These are phyloP conservation scores for Osmoderma eremita DNA, from an alignment of 2,888 invertebrate genomes.

Conservation along the genomic window DNA sequence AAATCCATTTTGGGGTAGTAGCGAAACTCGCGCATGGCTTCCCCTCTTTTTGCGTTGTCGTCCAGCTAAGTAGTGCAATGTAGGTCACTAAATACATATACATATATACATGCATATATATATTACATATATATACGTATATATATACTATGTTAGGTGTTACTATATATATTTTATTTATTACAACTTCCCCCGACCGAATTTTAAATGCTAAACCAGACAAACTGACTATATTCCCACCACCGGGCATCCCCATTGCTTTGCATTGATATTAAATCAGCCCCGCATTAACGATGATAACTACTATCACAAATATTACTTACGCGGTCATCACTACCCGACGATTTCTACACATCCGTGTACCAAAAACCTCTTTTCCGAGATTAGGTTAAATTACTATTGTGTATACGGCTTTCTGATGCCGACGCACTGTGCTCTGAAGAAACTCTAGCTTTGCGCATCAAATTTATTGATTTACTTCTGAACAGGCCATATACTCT, in stretches of 20 bases:
- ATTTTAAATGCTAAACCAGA: no score
- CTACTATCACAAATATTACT: no score
- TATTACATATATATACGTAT: constrained; percentile 19
- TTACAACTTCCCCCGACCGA: constrained; percentile 1
- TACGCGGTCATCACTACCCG: no score
- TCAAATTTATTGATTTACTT: constrained; percentile 52
- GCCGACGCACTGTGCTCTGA: constrained; percentile 24
- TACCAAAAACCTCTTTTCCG: background rate
- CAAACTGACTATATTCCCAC: no score
- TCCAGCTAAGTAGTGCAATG: constrained; percentile 33
- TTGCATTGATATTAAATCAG: no score
- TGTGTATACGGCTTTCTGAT: background rate
- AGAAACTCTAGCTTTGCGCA: constrained; percentile 47
- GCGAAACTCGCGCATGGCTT: constrained; percentile 58
- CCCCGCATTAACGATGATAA: no score
- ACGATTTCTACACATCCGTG: background rate
- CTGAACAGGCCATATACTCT: constrained; percentile 27
- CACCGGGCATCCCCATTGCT: no score
- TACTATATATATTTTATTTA: constrained; percentile 6
- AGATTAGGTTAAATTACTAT: constrained; percentile 28
- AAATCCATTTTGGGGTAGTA: constrained; percentile 58
- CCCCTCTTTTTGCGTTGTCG: constrained; percentile 34
- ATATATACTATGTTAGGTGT: constrained; percentile 6
- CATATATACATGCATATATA: constrained; percentile 10
- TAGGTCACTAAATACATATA: constrained; percentile 30